Evolutionary conservation across 2,888 invertebrate genomes (phyloP), one percentile per base, ranked within the genome.

Genomic region (Cistogaster globosa): DNA sequence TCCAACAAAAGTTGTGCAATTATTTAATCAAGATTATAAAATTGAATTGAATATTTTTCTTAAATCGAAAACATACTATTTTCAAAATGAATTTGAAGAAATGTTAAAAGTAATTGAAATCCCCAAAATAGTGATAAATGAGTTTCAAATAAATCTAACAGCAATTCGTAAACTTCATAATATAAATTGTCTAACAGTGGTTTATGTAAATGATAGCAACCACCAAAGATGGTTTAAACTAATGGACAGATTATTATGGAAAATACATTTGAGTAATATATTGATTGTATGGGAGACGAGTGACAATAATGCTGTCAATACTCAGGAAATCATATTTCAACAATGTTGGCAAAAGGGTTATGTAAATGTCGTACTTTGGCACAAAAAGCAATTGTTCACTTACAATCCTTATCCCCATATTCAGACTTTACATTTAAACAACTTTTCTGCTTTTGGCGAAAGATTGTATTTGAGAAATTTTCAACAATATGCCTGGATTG

Each of bases 1-100:
- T 0, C 11, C 9, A 1, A 42, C 58, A 2, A 69, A 84, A 26
- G n/a, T 36, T 60, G n/a, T 84, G 3, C 4, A 2, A 5, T 12
- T 67, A 2, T 55, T 76, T 16, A 76, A 84, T 60, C 16, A 32
- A 16, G n/a, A 62, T 9, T 57, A 57, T 51, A 48, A 62, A 45
- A 72, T 76, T 42, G 48, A 84, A 14, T 62, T 75, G 2, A 80
- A 72, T 62, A 68, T 80, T 45, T 84, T 80, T 45, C 9, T 84
- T 11, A 80, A 72, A 6, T 6, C 42, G 1, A 65, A 72, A 26
- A 26, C n/a, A 1, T n/a, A 22, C 3, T 5, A 22, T 1, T 9
- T 65, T 8, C 1, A 9, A 20, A 20, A n/a, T 4, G 68, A 63
- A 38, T 58, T 36, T 48, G 48, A 68, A 3, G 51, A 69, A 51